Evolutionary conservation across 1,140 invertebrate species (phyloP).

Genomic region (Tetragonula clypearis): DNA sequence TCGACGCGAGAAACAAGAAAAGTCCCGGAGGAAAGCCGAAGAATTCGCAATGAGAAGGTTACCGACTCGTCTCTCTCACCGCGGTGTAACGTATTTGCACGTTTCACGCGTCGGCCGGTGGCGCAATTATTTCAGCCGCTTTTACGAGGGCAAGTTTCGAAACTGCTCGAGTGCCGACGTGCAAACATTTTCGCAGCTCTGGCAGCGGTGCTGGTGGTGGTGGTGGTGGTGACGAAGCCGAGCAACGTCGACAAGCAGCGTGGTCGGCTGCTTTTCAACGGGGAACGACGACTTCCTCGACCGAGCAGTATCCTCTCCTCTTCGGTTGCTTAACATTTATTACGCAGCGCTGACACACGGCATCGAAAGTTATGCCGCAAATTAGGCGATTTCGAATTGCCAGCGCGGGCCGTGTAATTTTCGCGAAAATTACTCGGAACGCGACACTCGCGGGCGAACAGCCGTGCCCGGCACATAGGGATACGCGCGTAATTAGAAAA

Average conservation of each 20-base stretch:
- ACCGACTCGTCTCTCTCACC: no score
- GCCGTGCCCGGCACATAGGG: not conserved
- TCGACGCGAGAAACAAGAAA: not conserved
- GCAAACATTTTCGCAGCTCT: conserved; percentile 15
- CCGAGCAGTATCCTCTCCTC: not conserved
- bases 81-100: not conserved
- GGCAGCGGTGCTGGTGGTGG: not conserved
- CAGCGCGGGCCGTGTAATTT: not conserved
- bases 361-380: not conserved
- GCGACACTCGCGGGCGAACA: not conserved
- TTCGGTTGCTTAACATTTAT: conserved; percentile 22
- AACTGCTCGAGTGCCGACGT: not conserved
- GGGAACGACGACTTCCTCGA: not conserved
- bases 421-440: conserved; percentile 16
- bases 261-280: not conserved
- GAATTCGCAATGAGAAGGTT: not conserved
- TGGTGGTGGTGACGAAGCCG: no score
- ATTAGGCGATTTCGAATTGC: conserved; percentile 2
- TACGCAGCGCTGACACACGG: not conserved
- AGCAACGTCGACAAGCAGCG: no score
- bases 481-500: conserved; percentile 39
- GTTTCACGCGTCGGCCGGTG: not conserved
- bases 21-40: not conserved
- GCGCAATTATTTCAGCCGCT: conserved; percentile 1
- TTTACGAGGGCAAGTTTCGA: conserved; percentile 8